These are phyloP conservation scores for Dasypogon diadema DNA, from an alignment of 2,888 invertebrate species.

Conservation along the genomic window DNA sequence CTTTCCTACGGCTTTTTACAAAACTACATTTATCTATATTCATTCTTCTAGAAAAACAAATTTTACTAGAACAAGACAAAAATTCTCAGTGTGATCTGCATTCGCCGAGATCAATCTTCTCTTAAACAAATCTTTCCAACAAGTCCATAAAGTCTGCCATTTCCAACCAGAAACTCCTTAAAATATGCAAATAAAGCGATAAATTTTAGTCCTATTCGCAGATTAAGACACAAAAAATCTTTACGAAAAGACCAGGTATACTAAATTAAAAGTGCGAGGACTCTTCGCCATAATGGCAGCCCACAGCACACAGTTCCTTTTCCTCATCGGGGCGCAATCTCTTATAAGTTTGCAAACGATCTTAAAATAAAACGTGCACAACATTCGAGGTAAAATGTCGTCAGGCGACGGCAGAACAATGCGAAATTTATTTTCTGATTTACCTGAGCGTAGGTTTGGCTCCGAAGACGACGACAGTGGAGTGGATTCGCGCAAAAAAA, in stretches of 20 bases:
- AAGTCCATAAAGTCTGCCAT: conserved; percentile 50
- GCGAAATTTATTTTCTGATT: conserved; percentile 59
- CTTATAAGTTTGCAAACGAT: background rate
- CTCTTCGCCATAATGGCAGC: conserved; percentile 29
- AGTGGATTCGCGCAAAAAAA: too few relatives aligned
- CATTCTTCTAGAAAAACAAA: background rate
- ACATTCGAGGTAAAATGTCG: conserved; percentile 36
- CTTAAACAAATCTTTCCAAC: conserved; percentile 38
- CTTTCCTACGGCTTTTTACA: too few relatives aligned
- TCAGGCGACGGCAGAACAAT: conserved; percentile 55
- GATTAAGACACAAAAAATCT: conserved; percentile 55
- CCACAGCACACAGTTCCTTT: conserved; percentile 6
- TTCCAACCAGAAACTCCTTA: conserved; percentile 60
- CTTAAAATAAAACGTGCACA: background rate
- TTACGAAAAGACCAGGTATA: conserved; percentile 47
- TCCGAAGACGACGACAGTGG: conserved; percentile 53
- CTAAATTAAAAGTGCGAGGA: conserved; percentile 50
- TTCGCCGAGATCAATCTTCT: conserved; percentile 21
- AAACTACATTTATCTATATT: background rate
- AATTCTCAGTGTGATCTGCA: conserved; percentile 7
- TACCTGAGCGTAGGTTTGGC: conserved; percentile 58
- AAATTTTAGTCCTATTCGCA: conserved; percentile 61
- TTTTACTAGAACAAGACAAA: background rate
- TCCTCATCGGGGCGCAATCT: conserved; percentile 5
- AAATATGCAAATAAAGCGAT: conserved; percentile 70